phyloP scores from a whole-genome alignment of 2,888 invertebrate species.

The Micoletzkya japonica region DNA sequence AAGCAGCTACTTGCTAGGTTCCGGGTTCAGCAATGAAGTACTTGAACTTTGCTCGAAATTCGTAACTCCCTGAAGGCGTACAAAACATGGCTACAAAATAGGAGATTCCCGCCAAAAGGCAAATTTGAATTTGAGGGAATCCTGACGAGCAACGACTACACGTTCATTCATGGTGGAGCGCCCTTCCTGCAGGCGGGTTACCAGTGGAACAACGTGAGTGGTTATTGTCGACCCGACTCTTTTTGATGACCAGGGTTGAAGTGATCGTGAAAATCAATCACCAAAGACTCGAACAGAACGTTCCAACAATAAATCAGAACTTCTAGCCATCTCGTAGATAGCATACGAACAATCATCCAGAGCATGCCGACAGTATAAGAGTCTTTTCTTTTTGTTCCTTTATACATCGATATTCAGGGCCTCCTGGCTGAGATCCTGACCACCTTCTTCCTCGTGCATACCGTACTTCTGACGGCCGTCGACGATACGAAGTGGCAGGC shows the following conservation, averaged over 20 bases:
- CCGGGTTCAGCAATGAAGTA: no score
- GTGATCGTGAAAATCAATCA: neutral
- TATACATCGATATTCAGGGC: conserved; percentile 34
- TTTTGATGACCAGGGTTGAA: no score
- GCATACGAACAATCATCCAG: neutral
- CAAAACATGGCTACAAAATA: no score
- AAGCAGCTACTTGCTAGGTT: no score
- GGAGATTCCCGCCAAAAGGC: neutral
- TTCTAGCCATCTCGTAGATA: neutral
- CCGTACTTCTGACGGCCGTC: conserved; percentile 65
- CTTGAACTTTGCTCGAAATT: no score
- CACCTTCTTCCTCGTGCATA: conserved; percentile 63
- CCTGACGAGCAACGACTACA: conserved; percentile 28
- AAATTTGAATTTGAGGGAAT: conserved; percentile 15
- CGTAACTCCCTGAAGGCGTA: no score
- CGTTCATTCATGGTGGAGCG: conserved; percentile 35
- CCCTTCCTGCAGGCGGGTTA: conserved; percentile 31
- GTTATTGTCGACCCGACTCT: no score
- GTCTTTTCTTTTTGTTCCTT: no score
- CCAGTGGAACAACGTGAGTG: conserved; percentile 38
- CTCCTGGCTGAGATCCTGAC: conserved; percentile 58
- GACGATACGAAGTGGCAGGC: conserved; percentile 62
- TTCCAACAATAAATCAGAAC: neutral
- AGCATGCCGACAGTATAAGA: neutral
- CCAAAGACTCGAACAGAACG: neutral